Conservation (phyloP, 2,797 vertebrate genomes). For the Spinus olivaceus region DNA sequence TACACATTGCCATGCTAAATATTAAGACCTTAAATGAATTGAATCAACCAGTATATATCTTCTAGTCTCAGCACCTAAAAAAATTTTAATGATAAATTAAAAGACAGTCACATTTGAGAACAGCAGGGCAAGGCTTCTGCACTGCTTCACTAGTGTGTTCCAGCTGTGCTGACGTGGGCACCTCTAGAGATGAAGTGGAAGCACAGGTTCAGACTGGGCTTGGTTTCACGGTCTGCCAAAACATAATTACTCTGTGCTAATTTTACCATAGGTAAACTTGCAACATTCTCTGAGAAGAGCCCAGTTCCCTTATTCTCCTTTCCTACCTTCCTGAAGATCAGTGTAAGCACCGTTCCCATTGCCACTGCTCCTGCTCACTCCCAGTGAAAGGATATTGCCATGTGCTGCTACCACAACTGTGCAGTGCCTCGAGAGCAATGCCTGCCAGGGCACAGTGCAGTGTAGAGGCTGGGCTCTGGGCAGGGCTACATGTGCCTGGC, state of each 20-base stretch:
- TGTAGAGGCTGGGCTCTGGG: rapidly evolving
- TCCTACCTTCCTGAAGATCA: background rate
- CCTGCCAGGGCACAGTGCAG: background rate
- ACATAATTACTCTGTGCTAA: too few relatives aligned
- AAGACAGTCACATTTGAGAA: background rate
- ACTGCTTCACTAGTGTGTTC: background rate
- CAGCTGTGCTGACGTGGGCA: background rate
- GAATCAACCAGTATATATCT: background rate
- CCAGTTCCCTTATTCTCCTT: background rate
- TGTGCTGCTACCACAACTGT: rapidly evolving
- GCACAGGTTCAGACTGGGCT: background rate
- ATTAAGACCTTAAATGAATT: background rate
- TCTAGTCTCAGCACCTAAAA: background rate
- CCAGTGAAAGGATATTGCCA: background rate
- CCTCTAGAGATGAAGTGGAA: background rate
- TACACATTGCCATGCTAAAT: background rate
- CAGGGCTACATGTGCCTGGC: background rate
- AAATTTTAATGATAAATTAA: background rate
- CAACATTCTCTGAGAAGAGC: background rate
- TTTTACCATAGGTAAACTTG: background rate
- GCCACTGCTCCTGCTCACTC: too few relatives aligned
- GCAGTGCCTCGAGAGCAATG: rapidly evolving
- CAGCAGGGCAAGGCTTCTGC: background rate
- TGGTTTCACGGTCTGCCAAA: background rate
- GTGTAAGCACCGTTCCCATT: background rate